phyloP scores from a whole-genome alignment of 1,140 invertebrate species.

The Drosophila sturtevanti region DNA sequence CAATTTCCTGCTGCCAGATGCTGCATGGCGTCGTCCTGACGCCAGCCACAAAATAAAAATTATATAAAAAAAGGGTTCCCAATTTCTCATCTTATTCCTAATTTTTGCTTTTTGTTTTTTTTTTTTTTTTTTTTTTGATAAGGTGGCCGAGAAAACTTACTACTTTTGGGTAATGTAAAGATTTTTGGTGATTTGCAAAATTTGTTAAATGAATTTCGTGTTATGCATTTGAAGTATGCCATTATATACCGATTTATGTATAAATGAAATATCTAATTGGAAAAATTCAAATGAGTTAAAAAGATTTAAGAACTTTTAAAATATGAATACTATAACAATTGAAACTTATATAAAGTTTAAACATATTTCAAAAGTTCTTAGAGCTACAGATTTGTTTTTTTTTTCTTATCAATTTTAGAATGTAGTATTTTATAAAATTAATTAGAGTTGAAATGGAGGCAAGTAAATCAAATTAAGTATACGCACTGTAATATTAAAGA shows the following conservation, averaged over 20 bases:
- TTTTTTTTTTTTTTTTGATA: not conserved
- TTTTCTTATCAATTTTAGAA: too few species aligned
- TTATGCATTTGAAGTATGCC: too few species aligned
- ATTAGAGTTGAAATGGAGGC: too few species aligned
- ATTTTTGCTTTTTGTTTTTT: not conserved
- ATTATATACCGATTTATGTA: too few species aligned
- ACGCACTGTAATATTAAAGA: not conserved
- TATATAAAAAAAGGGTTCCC: not conserved
- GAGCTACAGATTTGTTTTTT: too few species aligned
- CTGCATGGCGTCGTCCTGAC: constrained; percentile 32
- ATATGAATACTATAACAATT: too few species aligned
- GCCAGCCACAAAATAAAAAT: constrained; percentile 21
- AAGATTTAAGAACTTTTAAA: too few species aligned
- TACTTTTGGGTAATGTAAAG: not conserved
- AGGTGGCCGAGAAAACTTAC: not conserved
- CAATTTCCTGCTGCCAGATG: constrained; percentile 28
- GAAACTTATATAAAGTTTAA: too few species aligned
- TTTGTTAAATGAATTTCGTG: not conserved
- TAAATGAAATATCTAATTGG: too few species aligned
- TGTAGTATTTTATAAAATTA: too few species aligned
- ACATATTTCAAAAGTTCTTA: too few species aligned
- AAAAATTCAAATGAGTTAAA: too few species aligned
- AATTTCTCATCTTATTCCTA: not conserved
- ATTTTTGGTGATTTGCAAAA: not conserved
- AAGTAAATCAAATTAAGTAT: not conserved